Conservation (phyloP, 2,888 invertebrate genomes). For the Pharmacophagus antenor region DNA sequence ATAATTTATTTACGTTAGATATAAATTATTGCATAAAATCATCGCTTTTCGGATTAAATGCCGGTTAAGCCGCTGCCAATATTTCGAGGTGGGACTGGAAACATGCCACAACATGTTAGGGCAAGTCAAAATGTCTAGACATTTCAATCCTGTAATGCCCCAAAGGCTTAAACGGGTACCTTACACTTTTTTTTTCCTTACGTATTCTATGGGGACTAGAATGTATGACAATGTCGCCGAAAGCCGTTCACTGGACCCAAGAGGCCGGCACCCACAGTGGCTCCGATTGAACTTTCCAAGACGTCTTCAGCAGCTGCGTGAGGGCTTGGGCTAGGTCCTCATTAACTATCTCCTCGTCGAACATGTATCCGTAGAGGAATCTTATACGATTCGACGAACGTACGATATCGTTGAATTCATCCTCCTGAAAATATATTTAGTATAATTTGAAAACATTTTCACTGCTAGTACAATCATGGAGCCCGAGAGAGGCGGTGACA, state of each 20-base stretch:
- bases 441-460: no score
- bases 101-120: no score
- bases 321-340: slow-evolving; percentile 92
- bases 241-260: slow-evolving; percentile 89
- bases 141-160: no score
- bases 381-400: slow-evolving; percentile 93
- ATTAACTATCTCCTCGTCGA: slow-evolving; percentile 96
- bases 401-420: slow-evolving; percentile 93
- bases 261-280: slow-evolving; percentile 97
- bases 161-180: neutral
- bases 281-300: slow-evolving; percentile 93
- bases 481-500: no score
- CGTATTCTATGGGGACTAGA: neutral
- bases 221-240: neutral
- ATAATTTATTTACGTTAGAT: no score
- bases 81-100: no score
- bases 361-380: slow-evolving; percentile 95
- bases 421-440: slow-evolving; percentile 84
- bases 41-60: no score
- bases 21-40: no score
- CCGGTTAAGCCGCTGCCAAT: no score
- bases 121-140: no score
- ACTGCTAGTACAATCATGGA: no score
- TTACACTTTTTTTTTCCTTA: neutral
- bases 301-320: slow-evolving; percentile 89